Evolutionary conservation across 2,888 invertebrate genomes (phyloP).

Genomic region (Cordilura impudica): DNA sequence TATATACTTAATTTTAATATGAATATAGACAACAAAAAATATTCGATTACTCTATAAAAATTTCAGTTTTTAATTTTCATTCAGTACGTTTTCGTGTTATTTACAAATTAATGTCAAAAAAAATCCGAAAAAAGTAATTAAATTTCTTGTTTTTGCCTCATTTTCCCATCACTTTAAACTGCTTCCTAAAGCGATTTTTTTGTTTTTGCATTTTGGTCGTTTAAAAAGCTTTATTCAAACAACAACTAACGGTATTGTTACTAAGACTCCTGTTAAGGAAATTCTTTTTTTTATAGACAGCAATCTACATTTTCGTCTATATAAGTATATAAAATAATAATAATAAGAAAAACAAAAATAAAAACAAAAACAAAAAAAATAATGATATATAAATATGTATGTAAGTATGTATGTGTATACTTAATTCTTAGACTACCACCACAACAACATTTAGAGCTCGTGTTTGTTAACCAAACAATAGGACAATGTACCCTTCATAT

Average conservation of each 20-base stretch:
- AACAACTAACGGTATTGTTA: slow-evolving; percentile 35
- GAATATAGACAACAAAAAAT: too few relatives aligned
- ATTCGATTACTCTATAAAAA: too few relatives aligned
- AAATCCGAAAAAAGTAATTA: not conserved
- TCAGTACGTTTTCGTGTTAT: too few relatives aligned
- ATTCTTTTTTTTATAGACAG: slow-evolving; percentile 24
- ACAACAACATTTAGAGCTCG: too few relatives aligned
- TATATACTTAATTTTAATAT: too few relatives aligned
- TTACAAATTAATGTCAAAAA: too few relatives aligned
- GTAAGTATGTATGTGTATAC: too few relatives aligned
- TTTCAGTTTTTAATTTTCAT: too few relatives aligned
- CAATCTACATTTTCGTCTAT: not conserved
- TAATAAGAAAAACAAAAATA: too few relatives aligned
- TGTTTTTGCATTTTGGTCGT: not conserved
- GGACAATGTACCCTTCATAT: slow-evolving; percentile 59
- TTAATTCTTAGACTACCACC: slow-evolving; percentile 28
- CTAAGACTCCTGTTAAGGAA: slow-evolving; percentile 34
- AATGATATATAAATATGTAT: not conserved
- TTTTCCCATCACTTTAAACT: not conserved
- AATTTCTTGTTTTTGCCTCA: not conserved
- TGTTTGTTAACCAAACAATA: slow-evolving; percentile 59
- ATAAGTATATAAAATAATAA: not conserved
- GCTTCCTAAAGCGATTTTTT: not conserved
- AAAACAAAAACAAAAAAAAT: not conserved
- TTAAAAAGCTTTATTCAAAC: not conserved